phyloP scores from a whole-genome alignment of 2,888 invertebrate genomes.

The Drosophila anomelani region DNA sequence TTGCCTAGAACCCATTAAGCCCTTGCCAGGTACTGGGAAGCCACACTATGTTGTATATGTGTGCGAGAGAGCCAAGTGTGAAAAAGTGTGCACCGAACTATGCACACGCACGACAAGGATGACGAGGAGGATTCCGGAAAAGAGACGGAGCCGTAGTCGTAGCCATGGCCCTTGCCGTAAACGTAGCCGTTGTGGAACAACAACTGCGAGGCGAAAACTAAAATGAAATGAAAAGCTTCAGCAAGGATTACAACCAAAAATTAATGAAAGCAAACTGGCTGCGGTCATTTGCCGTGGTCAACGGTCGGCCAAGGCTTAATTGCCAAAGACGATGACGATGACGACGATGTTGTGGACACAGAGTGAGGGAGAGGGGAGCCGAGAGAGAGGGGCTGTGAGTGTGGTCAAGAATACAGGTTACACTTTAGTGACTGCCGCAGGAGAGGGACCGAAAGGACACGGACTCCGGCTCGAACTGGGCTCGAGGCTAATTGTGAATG shows the following conservation, averaged over 20 bases:
- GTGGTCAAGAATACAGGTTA: conserved; percentile 64
- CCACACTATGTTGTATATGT: conserved; percentile 5
- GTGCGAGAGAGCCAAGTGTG: conserved; percentile 63
- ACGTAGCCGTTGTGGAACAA: conserved; percentile 19
- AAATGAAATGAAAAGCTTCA: conserved; percentile 78
- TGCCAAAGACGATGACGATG: conserved; percentile 72
- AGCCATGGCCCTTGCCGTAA: conserved; percentile 5
- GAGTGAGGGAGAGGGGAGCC: neutral
- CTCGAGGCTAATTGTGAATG: conserved; percentile 73
- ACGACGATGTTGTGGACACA: conserved; percentile 34
- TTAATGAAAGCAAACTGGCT: conserved; percentile 83
- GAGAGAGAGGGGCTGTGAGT: conserved; percentile 16
- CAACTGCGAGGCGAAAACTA: conserved; percentile 61
- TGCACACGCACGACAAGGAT: conserved; percentile 67
- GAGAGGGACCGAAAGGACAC: conserved; percentile 20
- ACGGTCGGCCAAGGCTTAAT: conserved; percentile 80
- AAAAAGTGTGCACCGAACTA: conserved; percentile 71
- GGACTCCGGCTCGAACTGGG: conserved; percentile 10
- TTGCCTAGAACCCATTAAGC: conserved; percentile 5
- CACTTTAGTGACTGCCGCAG: conserved; percentile 67
- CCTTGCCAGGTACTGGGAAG: conserved; percentile 14
- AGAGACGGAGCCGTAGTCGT: conserved; percentile 5
- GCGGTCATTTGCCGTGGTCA: conserved; percentile 80
- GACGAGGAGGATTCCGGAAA: conserved; percentile 26
- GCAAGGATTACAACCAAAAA: conserved; percentile 82